These are phyloP conservation scores for Drosophila neonasuta DNA, from an alignment of 2,888 invertebrate genomes.

Conservation along the genomic window DNA sequence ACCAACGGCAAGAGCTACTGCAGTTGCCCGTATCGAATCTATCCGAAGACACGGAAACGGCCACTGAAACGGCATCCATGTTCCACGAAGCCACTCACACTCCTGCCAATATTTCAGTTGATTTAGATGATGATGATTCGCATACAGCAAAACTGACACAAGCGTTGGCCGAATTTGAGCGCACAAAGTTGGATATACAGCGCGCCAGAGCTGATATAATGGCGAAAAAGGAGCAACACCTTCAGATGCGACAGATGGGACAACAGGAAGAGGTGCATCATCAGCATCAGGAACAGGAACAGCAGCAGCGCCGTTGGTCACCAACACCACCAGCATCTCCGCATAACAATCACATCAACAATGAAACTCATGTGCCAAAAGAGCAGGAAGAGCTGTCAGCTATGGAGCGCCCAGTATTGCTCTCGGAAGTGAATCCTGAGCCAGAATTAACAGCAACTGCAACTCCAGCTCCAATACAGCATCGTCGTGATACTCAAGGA, in stretches of 20 bases:
- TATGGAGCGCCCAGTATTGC: neutral
- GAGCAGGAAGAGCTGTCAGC: neutral
- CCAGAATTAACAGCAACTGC: neutral
- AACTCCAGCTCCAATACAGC: neutral
- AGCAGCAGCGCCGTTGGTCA: slow-evolving; percentile 68
- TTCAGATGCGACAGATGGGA: slow-evolving; percentile 8
- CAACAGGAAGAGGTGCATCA: slow-evolving; percentile 14
- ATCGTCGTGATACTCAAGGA: slow-evolving; percentile 65
- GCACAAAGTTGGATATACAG: slow-evolving; percentile 78
- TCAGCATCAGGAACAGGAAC: slow-evolving; percentile 20
- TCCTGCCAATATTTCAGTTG: slow-evolving; percentile 5
- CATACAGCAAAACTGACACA: slow-evolving; percentile 68
- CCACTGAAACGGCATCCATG: slow-evolving; percentile 53
- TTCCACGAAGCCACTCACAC: slow-evolving; percentile 30
- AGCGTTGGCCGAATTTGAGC: slow-evolving; percentile 79
- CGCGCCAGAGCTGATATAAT: slow-evolving; percentile 72
- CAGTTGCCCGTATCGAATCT: slow-evolving; percentile 18
- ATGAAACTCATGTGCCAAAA: slow-evolving; percentile 31
- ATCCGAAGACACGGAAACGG: slow-evolving; percentile 54
- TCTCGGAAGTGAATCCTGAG: neutral
- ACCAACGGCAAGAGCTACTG: slow-evolving; percentile 36
- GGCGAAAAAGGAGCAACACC: slow-evolving; percentile 48
- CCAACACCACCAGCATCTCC: slow-evolving; percentile 79
- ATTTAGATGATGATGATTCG: slow-evolving; percentile 48
- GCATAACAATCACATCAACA: slow-evolving; percentile 52